Evolutionary conservation across 2,888 invertebrate genomes (phyloP).

Genomic region (Melipona bicolor): DNA sequence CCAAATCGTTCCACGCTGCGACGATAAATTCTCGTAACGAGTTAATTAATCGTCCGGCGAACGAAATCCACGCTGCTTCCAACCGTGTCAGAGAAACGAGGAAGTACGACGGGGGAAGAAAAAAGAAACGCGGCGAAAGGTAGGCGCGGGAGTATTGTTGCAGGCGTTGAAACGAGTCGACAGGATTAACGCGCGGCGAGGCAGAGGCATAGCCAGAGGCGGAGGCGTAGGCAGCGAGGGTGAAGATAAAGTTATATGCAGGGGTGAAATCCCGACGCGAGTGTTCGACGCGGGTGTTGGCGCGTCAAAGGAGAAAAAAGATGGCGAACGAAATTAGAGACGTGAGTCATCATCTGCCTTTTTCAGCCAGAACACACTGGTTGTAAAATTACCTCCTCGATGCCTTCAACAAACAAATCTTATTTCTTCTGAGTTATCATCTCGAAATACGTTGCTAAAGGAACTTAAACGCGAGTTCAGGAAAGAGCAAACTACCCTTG

Average conservation of each 20-base stretch:
- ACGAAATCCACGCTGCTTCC: slow-evolving; percentile 1
- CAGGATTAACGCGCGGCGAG: slow-evolving; percentile 23
- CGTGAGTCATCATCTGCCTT: neutral
- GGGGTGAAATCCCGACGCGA: slow-evolving; percentile 24
- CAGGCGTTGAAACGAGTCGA: slow-evolving; percentile 20
- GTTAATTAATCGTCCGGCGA: slow-evolving; percentile 23
- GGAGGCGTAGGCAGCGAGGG: slow-evolving; percentile 21
- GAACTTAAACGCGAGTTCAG: no score
- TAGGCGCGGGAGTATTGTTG: slow-evolving; percentile 20
- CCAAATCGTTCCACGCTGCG: no score
- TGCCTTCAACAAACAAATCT: no score
- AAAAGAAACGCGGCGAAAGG: neutral
- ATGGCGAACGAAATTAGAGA: slow-evolving; percentile 3
- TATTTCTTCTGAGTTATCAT: no score
- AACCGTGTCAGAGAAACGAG: neutral
- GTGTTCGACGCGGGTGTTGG: neutral
- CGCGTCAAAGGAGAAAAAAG: neutral
- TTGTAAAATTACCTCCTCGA: no score
- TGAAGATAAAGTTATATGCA: slow-evolving; percentile 40
- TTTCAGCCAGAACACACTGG: neutral
- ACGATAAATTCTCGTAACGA: slow-evolving; percentile 27
- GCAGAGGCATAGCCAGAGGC: neutral
- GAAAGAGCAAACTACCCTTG: no score
- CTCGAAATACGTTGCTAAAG: no score
- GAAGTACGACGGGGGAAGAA: neutral